Evolutionary conservation across 2,797 vertebrate genomes (phyloP), one percentile per base, ranked within the genome.

Genomic region (Sebastes vulpes): DNA sequence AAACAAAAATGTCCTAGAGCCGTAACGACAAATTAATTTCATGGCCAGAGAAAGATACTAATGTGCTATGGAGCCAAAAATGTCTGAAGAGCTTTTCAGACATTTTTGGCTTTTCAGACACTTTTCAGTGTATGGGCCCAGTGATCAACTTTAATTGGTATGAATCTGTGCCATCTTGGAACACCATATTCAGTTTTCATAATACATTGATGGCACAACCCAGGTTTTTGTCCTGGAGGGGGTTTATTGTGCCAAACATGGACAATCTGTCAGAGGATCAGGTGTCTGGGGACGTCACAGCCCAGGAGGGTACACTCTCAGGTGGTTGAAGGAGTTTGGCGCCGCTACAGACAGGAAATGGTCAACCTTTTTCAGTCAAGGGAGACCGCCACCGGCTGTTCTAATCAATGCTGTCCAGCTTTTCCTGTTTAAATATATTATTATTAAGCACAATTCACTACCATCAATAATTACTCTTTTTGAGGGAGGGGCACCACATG

Each of bases 181-280:
- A 74, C 26, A 60, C 16, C 1, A n/a, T 20, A 25, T 29, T 11
- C 69, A 69, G 63, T 52, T 79, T 64, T 59, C 52, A 58, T 53
- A 59, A 59, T 11, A 60, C 38, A 75, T 9, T 60, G 25, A 68
- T 75, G 56, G 12, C 58, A 53, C 66, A 77, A 20, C 70, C 42
- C 58, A 68, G 26, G 66, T 78, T 83, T 82, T 21, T 77, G 54
- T 63, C 56, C 68, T 52, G 0, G 11, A 46, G 61, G 73, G n/a
- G 2, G 3, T 64, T 25, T 46, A 70, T 35, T 23, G 29, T 56
- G 63, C 66, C 84, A 89, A 81, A 72, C 64, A 53, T 2, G 4
- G 29, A 32, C 23, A 82, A 82, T 74, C 42, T 75, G 63, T 77
- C 29, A 75, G 23, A 54, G 63, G 61, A 79, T 76, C 59, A 65